Base-by-base conservation (phyloP, 2,113 vertebrate genomes). In the Oreochromis spilurus region DNA sequence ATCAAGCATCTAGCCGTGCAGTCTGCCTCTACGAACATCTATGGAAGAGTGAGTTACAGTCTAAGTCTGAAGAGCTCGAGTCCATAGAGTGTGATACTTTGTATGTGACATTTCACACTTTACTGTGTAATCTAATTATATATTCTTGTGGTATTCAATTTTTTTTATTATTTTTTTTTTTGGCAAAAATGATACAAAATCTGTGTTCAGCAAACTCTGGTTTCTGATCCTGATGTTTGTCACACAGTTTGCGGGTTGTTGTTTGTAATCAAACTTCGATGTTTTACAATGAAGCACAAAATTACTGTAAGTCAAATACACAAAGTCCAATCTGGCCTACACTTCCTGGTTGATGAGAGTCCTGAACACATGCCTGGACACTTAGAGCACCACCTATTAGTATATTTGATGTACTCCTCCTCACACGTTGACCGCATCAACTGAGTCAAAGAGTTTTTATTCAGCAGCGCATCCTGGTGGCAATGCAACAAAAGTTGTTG, bases 1-100 rank as follows among this genome's bases (percentile, higher is more conserved):
- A 60, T 60, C 26, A 0, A 31, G 29, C 58, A 34, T 60, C 57
- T 60, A 10, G 36, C 9, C 36, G 4, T 38, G 57, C 57, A 34
- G 57, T 2, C 55, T 29, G 55, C 55, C 57, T 19, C 29, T 5
- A 17, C 26, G 0, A 4, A 2, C 26, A 60, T 26, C 26, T 4
- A 9, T 0, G 29, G 58, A 4, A 60, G 57, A 60, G 57, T 58
- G 55, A 57, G 55, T 57, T 57, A 29, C 24, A 29, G 24, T 58
- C 7, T 0, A 3, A 21, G 52, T 3, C n/a, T 5, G 0, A 34
- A 19, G 16, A 62, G 58, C 58, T 62, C 58, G 16, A 62, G n/a
- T n/a, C n/a, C n/a, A n/a, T n/a, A n/a, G n/a, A n/a, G 58, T 10
- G 29, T 62, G 58, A 34, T 34, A 19, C 58, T 19, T 29, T 62